Evolutionary conservation across 2,797 vertebrate genomes (phyloP).

Genomic region (Arnoldichthys spilopterus): DNA sequence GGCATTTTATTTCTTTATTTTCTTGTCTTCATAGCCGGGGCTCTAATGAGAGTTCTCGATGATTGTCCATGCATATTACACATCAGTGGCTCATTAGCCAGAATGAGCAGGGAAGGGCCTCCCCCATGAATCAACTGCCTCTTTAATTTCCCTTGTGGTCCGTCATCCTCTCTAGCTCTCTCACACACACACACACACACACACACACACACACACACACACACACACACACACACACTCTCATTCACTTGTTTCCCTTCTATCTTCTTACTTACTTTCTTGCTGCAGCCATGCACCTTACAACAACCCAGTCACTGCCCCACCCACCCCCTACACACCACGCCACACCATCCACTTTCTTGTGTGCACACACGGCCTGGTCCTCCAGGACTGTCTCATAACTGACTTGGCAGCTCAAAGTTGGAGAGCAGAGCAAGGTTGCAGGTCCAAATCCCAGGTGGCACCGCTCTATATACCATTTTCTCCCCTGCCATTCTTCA

Average conservation of each 20-base stretch:
- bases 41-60: constrained; percentile 82
- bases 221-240: background rate
- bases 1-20: constrained; percentile 79
- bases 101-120: constrained; percentile 77
- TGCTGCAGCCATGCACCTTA: constrained; percentile 35
- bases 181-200: constrained; percentile 42
- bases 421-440: constrained; percentile 61
- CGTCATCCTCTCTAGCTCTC: constrained; percentile 65
- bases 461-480: constrained; percentile 47
- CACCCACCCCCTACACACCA: background rate
- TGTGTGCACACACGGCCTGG: background rate
- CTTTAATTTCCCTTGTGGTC: constrained; percentile 84
- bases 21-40: constrained; percentile 78
- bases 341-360: background rate
- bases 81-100: constrained; percentile 84
- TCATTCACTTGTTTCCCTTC: constrained; percentile 44
- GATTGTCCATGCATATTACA: constrained; percentile 83
- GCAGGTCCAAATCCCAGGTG: constrained; percentile 63
- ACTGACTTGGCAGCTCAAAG: constrained; percentile 69
- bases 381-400: constrained; percentile 46
- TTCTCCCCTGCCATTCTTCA: constrained; percentile 56
- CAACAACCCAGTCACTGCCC: constrained; percentile 20
- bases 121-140: constrained; percentile 79
- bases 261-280: constrained; percentile 4
- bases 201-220: background rate